A percentile compares a stretch with the other conserved stretches of the same genome.
These are phyloP conservation scores for Stenichneumon culpator DNA, from an alignment of 2,888 invertebrate species.

Conservation along the genomic window DNA sequence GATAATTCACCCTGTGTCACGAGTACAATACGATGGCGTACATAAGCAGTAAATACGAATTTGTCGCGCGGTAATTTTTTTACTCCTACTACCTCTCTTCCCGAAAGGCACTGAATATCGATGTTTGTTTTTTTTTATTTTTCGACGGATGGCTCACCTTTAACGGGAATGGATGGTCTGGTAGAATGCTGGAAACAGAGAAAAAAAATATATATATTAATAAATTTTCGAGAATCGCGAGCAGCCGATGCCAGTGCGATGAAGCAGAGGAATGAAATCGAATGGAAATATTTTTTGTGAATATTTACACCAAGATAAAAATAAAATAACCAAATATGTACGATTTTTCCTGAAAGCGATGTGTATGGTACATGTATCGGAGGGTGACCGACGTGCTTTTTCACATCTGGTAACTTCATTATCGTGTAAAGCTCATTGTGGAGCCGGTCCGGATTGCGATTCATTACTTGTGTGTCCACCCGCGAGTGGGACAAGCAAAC, in stretches of 20 bases:
- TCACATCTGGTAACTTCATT: conserved; percentile 5
- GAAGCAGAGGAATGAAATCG: conserved; percentile 57
- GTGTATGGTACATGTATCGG: conserved; percentile 72
- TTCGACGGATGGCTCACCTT: conserved; percentile 77
- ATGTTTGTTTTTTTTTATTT: conserved; percentile 10
- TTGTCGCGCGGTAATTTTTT: conserved; percentile 6
- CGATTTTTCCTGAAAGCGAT: conserved; percentile 58
- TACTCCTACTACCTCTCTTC: background rate
- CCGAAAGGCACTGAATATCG: background rate
- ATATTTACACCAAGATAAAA: conserved; percentile 61
- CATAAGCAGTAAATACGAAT: conserved; percentile 25
- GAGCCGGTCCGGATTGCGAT: conserved; percentile 29
- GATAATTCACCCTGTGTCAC: conserved; percentile 65
- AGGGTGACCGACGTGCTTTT: conserved; percentile 13
- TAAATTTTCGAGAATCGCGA: conserved; percentile 26
- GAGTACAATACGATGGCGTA: conserved; percentile 16
- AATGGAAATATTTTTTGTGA: conserved; percentile 51
- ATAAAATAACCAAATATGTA: conserved; percentile 63
- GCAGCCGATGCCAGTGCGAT: conserved; percentile 68
- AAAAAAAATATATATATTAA: conserved; percentile 24
- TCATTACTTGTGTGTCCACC: conserved; percentile 27
- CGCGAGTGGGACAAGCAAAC: conserved; percentile 10
- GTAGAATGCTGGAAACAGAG: conserved; percentile 82
- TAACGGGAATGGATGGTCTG: conserved; percentile 83
- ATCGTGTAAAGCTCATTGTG: conserved; percentile 6